Evolutionary conservation across 1,140 invertebrate genomes (phyloP).

Genomic region (Drosophila ohnishii): DNA sequence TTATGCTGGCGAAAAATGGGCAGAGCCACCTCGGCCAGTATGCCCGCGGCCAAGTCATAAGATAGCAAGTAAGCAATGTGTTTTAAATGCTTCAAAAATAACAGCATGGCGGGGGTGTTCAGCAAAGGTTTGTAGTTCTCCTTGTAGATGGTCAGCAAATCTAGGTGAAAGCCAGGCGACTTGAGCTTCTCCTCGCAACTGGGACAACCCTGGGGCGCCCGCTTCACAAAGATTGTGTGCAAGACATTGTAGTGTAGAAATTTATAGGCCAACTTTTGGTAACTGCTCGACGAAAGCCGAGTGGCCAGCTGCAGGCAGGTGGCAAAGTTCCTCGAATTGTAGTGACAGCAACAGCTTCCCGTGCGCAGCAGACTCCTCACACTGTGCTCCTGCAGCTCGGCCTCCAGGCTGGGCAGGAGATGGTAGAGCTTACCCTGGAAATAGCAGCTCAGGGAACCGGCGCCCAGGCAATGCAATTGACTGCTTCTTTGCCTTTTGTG

Average conservation of each 20-base stretch:
- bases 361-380: conserved; percentile 63
- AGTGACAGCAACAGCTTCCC: conserved; percentile 77
- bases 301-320: conserved; percentile 58
- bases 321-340: conserved; percentile 56
- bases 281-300: conserved; percentile 42
- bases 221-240: conserved; percentile 66
- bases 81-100: conserved; percentile 75
- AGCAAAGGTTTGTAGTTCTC: conserved; percentile 54
- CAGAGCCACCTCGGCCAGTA: conserved; percentile 72
- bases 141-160: conserved; percentile 63
- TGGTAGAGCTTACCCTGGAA: conserved; percentile 71
- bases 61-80: conserved; percentile 68
- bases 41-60: conserved; percentile 70
- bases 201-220: conserved; percentile 47
- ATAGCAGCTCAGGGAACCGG: conserved; percentile 61
- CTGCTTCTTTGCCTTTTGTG: conserved; percentile 46
- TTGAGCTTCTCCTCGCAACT: conserved; percentile 74
- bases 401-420: conserved; percentile 51
- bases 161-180: conserved; percentile 60
- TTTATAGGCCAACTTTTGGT: conserved; percentile 76
- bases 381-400: conserved; percentile 65
- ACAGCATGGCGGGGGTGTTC: conserved; percentile 40
- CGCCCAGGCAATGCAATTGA: conserved; percentile 63
- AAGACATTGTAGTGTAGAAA: conserved; percentile 72
- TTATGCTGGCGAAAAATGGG: conserved; percentile 75